Percentiles rank a stretch among this genome's conserved stretches.
Conservation (phyloP, 2,113 vertebrate species). For the Oxygymnocypris stewartii region DNA sequence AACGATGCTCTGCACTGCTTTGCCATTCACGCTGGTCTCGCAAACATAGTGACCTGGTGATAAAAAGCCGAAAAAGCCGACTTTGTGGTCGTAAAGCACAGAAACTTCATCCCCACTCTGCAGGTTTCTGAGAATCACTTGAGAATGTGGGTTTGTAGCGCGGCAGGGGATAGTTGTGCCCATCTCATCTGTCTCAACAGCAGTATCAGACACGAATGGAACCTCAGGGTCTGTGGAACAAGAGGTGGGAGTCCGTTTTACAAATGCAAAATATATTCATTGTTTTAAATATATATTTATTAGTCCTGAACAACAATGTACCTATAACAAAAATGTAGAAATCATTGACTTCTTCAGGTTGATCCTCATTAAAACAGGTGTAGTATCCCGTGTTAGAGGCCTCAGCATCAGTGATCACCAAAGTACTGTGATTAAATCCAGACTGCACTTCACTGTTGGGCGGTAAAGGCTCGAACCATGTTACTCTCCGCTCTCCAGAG, state of each 20-base stretch:
- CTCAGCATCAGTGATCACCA: slow-evolving; percentile 79
- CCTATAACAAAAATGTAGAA: slow-evolving; percentile 92
- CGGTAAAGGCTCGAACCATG: slow-evolving; percentile 81
- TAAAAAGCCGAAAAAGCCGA: slow-evolving; percentile 83
- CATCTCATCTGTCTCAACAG: slow-evolving; percentile 65
- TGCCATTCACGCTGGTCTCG: slow-evolving; percentile 75
- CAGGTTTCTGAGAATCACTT: slow-evolving; percentile 77
- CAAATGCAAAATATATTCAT: not conserved
- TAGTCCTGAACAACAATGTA: slow-evolving; percentile 56
- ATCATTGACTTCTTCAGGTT: slow-evolving; percentile 68
- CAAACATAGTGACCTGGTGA: slow-evolving; percentile 81
- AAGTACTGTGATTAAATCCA: slow-evolving; percentile 76
- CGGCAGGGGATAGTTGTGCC: slow-evolving; percentile 82
- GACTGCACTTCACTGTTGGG: slow-evolving; percentile 74
- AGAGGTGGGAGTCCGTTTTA: not conserved
- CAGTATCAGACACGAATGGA: slow-evolving; percentile 82
- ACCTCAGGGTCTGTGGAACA: slow-evolving; percentile 67
- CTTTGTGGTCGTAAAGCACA: slow-evolving; percentile 78
- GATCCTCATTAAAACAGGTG: slow-evolving; percentile 79
- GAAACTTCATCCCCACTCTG: slow-evolving; percentile 66
- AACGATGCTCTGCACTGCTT: slow-evolving; percentile 70
- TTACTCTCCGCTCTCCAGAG: slow-evolving; percentile 81
- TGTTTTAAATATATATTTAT: not conserved
- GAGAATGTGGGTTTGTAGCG: slow-evolving; percentile 77
- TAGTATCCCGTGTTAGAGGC: slow-evolving; percentile 83